These are phyloP conservation scores for Diaphora mendica DNA, from an alignment of 2,888 invertebrate species.

Conservation along the genomic window DNA sequence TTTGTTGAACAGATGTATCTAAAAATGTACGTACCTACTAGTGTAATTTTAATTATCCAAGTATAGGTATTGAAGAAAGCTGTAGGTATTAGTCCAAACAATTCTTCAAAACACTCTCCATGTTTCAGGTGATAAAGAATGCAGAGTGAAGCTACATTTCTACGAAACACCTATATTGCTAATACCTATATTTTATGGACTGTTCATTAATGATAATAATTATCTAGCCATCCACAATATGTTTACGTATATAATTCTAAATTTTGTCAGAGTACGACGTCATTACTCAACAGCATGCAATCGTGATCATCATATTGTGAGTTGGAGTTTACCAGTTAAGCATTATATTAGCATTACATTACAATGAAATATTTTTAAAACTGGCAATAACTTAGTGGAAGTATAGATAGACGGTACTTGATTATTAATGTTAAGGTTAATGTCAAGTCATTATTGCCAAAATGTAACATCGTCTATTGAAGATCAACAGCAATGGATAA, in stretches of 20 bases:
- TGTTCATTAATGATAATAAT: not conserved
- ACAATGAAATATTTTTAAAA: too few species aligned
- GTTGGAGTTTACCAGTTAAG: not conserved
- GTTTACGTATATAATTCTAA: conserved; percentile 53
- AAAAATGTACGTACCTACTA: too few species aligned
- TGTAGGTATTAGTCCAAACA: too few species aligned
- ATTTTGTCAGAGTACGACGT: conserved; percentile 52
- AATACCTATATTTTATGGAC: too few species aligned
- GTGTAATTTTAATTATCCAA: too few species aligned
- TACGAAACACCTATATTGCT: too few species aligned
- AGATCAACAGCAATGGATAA: too few species aligned
- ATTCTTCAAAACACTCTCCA: too few species aligned
- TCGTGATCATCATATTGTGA: conserved; percentile 31
- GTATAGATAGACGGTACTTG: not conserved
- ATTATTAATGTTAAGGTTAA: not conserved
- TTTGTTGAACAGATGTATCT: too few species aligned
- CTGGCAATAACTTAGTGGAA: not conserved
- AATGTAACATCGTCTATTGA: too few species aligned
- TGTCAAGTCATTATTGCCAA: not conserved
- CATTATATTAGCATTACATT: not conserved
- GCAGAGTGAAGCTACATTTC: not conserved
- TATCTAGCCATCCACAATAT: conserved; percentile 27
- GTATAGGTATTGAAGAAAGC: too few species aligned
- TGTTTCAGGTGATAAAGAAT: too few species aligned
- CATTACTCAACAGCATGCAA: conserved; percentile 66